Evolutionary conservation across 2,113 vertebrate genomes (phyloP), one percentile per base, ranked within the genome.

Genomic region (Toxotes chatareus): DNA sequence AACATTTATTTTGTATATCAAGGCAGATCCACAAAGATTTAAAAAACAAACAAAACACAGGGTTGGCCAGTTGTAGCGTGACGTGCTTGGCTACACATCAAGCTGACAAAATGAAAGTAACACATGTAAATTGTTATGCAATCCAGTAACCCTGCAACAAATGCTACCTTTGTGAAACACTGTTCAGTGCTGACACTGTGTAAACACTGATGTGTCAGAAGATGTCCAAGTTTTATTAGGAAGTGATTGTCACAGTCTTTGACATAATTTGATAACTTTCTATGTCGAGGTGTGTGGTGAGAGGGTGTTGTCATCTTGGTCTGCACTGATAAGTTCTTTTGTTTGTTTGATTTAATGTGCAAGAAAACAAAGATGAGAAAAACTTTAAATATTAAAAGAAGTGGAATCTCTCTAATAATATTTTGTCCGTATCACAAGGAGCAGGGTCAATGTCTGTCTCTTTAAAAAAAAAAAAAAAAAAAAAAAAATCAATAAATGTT

Each of bases 131-230:
- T 32, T 67, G 31, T 66, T n/a, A 16, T 46, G 59, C 40, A 64
- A 13, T 36, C 5, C 19, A 72, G 56, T 57, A 56, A 44, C 38
- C 14, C 55, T 42, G 38, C 49, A 40, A 2, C 31, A 66, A 73
- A 82, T 31, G 49, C 13, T 82, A 21, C 27, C 36, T 69, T 67
- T 60, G 55, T 46, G 31, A 38, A 59, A 38, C 38, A 9, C 36
- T 21, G 14, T 44, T 62, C 44, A 17, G 32, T 63, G 47, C 14
- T 71, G 7, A 32, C 17, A 8, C 19, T 38, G 42, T 8, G 8
- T 49, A 40, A 40, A 44, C 23, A n/a, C 17, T 32, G 8, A 31
- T 64, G 16, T 47, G 42, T 56, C 12, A 23, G 14, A 44, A 55
- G 46, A 4, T 61, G 55, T 7, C 7, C 10, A 40, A 9, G 19